Evolutionary conservation across 2,113 vertebrate genomes (phyloP), one percentile per base, ranked within the genome.

Genomic region (Oncorhynchus keta): DNA sequence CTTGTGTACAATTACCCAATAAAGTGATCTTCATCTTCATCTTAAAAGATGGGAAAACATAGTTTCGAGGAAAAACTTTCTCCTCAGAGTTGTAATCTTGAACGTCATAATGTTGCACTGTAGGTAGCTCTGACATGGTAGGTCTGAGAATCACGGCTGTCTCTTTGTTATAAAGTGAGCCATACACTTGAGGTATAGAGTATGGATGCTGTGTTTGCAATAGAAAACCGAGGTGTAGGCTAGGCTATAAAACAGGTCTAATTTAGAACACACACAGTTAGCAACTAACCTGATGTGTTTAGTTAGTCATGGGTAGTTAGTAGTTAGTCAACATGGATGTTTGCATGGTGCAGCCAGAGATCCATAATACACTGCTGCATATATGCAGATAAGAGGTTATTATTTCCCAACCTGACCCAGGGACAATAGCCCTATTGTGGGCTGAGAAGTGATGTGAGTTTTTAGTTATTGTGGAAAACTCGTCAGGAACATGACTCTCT

Each of bases 331-430:
- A 86, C 75, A 83, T 11, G n/a, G 73, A 1, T 55, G 59, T 72
- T 7, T 68, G 59, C n/a, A 3, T 22, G 59, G 48, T 64, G 73
- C 75, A 55, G 68, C n/a, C 74, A 72, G 49, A 76, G 71, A 61
- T 62, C 70, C 70, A 39, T 20, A 66, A 49, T 78, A 6, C 24
- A 22, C 30, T 0, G 48, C 80, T 78, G 80, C n/a, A 39, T 26
- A 49, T 70, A 76, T 70, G 81, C 51, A 81, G 89, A 90, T 87
- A 78, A 85, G 79, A 76, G 71, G 65, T 78, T 74, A 74, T 77
- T 75, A 62, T 68, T 5, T 32, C 28, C 55, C 28, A 66, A 79
- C 48, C 66, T 62, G 76, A 73, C 28, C 5, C 3, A 48, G 79
- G 77, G 74, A 74, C 79, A 84, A 61, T 75, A 35, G 72, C 4